Evolutionary conservation across 2,797 vertebrate genomes (phyloP).

Genomic region (Nyctibius grandis): DNA sequence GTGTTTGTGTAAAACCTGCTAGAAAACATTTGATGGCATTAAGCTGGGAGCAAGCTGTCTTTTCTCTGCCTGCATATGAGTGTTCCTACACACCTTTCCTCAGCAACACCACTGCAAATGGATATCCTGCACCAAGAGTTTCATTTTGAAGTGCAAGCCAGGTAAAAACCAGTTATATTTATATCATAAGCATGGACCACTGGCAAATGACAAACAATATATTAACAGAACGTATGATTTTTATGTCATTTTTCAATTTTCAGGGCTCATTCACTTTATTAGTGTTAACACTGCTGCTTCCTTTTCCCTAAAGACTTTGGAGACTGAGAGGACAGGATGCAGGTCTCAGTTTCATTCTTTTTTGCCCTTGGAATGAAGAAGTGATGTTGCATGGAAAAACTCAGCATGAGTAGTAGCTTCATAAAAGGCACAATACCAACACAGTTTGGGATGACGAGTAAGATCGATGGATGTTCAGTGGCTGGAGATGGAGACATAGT

Average conservation of each 20-base stretch:
- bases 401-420: not conserved
- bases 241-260: not conserved
- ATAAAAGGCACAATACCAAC: not conserved
- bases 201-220: not conserved
- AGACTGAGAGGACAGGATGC: not conserved
- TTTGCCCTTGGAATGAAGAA: not conserved
- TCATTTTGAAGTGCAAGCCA: not conserved
- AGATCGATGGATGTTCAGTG: not conserved
- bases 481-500: not conserved
- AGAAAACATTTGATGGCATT: not conserved
- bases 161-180: not conserved
- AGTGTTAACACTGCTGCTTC: not conserved
- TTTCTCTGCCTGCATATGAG: not conserved
- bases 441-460: not conserved
- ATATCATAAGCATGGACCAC: not conserved
- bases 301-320: not conserved
- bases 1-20: not conserved
- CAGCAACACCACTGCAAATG: not conserved
- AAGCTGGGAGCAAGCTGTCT: not conserved
- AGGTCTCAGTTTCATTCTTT: not conserved
- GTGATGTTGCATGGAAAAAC: not conserved
- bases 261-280: not conserved
- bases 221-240: not conserved
- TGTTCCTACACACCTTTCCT: not conserved
- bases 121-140: not conserved